Evolutionary conservation across 2,113 vertebrate species (phyloP).

Genomic region (Tyto alba): DNA sequence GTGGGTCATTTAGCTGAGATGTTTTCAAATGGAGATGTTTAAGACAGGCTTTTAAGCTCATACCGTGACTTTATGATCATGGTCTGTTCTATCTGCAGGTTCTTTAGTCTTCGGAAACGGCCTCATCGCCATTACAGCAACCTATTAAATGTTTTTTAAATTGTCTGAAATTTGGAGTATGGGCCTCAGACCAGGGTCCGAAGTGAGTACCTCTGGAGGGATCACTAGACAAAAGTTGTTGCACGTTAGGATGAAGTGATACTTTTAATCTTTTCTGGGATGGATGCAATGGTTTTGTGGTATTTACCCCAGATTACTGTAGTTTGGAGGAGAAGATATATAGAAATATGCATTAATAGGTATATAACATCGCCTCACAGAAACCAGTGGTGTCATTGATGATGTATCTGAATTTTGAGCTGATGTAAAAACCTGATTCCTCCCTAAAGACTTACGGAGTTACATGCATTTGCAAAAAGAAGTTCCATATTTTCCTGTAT

Average conservation of each 20-base stretch:
- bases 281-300: not conserved
- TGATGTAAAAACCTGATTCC: not conserved
- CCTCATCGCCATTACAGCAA: not conserved
- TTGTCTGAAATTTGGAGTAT: not conserved
- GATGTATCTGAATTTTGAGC: not conserved
- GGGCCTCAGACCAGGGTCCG: not conserved
- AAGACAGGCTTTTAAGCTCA: constrained; percentile 24
- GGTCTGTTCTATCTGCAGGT: not conserved
- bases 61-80: not conserved
- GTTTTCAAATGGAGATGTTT: not conserved
- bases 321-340: not conserved
- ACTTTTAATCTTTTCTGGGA: not conserved
- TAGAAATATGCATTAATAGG: not conserved
- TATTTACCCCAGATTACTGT: not conserved
- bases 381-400: not conserved
- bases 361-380: not conserved
- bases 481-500: not conserved
- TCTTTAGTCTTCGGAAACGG: not conserved
- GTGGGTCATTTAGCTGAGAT: not conserved
- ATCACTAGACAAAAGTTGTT: not conserved
- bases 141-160: not conserved
- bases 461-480: fast-evolving
- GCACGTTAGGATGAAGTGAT: not conserved
- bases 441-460: not conserved
- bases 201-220: not conserved